Evolutionary conservation across 2,797 vertebrate species (phyloP), one percentile per base, ranked within the genome.

Genomic region (Cetoscarus ocellatus): DNA sequence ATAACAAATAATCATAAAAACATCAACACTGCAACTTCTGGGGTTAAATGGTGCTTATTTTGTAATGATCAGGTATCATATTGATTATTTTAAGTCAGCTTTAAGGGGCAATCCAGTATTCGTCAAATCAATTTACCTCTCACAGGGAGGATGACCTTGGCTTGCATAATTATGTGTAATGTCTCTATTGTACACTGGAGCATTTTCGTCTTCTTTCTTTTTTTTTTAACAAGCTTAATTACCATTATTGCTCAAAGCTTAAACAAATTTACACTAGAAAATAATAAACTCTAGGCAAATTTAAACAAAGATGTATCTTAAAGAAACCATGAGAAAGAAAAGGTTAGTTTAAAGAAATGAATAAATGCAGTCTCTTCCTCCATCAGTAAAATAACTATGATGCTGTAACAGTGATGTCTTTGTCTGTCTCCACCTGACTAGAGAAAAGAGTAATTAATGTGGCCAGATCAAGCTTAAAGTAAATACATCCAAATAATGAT

Each of bases 381-480:
- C 27, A 27, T 27, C 27, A 27, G 4, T 27, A 27, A 27, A 45
- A 45, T n/a, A 61, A 51, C 34, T 50, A 15, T 47, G 35, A 50
- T 59, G 54, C 64, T 60, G 65, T 43, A 35, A 43, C 18, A 19
- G 53, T 17, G 42, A 62, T 62, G 19, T 57, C 52, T 57, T 5
- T 13, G 34, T 17, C 45, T 19, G 36, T 35, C 11, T 44, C 11
- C 43, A 44, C 5, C 12, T 14, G 43, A 44, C 12, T 4, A 42
- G 12, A 42, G 40, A 10, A 42, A 42, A 42, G 40, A 14, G 14
- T 45, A 48, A 8, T 15, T n/a, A 14, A 15, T 45, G 6, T 45
- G 12, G 43, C 43, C 1, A 14, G 12, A 45, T 15, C 12, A 45
- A 15, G 14, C 7, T 18, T 9, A 17, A 10, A 9, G 15, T 3